Base-by-base conservation (phyloP, 2,888 invertebrate genomes). In the Dicycla oo region DNA sequence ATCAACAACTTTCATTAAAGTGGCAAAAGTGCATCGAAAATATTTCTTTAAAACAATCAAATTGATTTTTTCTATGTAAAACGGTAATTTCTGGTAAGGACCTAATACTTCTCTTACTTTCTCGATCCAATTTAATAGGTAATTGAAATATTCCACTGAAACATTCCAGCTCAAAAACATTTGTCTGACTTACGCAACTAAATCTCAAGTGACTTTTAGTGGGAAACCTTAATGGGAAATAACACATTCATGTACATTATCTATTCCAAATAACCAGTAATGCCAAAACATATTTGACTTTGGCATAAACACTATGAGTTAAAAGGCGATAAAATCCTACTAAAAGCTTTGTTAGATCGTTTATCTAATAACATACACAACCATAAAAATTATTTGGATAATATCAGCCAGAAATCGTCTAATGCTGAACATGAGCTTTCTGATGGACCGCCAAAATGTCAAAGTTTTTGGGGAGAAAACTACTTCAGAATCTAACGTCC, bases 231-330 rank as follows among this genome's bases (percentile, higher is more conserved):
- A 57, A 43, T 67, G 47, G 58, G 45, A 43, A 53, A 60, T 54
- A 30, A 60, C 60, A 61, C 49, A n/a, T n/a, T n/a, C n/a, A 47
- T 40, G 20, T 11, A 23, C 53, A 69, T 80, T 60, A 69, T 75
- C 51, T 73, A 20, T 64, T 53, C 30, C 51, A 45, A 78, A 72
- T 79, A 62, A 34, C 43, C n/a, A 61, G 38, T 69, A 53, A 70
- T 65, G 70, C 69, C 57, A 75, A 81, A 78, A 61, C 30, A 61
- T 53, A 53, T 60, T 61, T 20, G n/a, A 47, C 56, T 54, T 66
- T 77, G 58, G 73, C 81, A 75, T 66, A 58, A 66, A 66, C 61
- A 81, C 0, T 23, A 20, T 53, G 57, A 45, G 57, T 62, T 78
- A 49, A 75, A 76, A 62, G 38, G 49, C 38, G 69, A 80, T 80